phyloP scores from a whole-genome alignment of 2,113 vertebrate genomes.

The Corynorhinus townsendii region DNA sequence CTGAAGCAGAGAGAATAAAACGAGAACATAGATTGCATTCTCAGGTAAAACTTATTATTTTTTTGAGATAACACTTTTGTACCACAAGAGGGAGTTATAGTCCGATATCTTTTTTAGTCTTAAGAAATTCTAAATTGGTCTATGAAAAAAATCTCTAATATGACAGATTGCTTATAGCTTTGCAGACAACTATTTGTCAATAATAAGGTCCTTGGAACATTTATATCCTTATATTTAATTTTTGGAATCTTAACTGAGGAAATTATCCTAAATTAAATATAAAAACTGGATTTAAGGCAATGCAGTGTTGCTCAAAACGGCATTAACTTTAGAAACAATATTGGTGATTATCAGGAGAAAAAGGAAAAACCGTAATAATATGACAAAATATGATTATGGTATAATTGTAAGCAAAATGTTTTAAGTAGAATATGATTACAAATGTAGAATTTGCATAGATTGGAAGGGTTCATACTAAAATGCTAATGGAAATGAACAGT shows the following conservation, averaged over 20 bases:
- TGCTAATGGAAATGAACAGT: not conserved
- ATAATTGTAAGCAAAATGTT: conserved; percentile 4
- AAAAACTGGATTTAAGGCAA: not conserved
- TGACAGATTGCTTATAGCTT: not conserved
- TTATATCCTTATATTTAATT: not conserved
- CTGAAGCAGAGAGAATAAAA: conserved; percentile 80
- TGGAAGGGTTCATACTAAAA: not conserved
- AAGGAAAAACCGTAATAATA: not conserved
- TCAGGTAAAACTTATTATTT: conserved; percentile 76
- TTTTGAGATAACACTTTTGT: not conserved
- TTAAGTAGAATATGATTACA: not conserved
- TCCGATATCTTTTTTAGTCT: not conserved
- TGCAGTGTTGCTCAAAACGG: not conserved
- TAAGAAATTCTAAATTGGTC: not conserved
- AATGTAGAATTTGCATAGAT: not conserved
- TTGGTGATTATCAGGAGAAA: not conserved
- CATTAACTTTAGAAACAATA: not conserved
- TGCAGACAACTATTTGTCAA: not conserved
- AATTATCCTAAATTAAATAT: not conserved
- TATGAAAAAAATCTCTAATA: not conserved
- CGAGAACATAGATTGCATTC: conserved; percentile 68
- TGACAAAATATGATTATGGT: not conserved
- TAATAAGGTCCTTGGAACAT: not conserved
- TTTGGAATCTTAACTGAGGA: not conserved
- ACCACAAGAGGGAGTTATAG: not conserved